A percentile compares a stretch with the other conserved stretches of the same genome.
Conservation (phyloP, 2,113 vertebrate species). For the Plestiodon gilberti region DNA sequence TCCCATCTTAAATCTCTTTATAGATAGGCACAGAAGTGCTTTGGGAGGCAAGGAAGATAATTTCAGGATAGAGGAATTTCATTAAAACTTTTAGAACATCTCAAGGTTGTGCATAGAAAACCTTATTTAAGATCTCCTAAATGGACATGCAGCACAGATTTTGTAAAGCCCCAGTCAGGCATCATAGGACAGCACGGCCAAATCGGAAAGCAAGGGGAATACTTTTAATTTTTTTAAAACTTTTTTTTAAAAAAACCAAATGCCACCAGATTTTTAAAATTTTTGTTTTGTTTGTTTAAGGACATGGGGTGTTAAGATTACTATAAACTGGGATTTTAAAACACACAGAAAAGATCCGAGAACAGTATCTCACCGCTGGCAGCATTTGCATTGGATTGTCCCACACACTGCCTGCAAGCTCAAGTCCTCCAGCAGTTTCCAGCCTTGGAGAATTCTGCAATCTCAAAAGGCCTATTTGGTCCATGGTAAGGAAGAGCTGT, state of each 20-base stretch:
- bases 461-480: constrained; percentile 70
- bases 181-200: constrained; percentile 38
- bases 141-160: constrained; percentile 68
- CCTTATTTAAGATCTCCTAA: constrained; percentile 66
- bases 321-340: constrained; percentile 25
- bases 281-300: not conserved
- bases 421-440: constrained; percentile 27
- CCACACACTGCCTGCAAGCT: constrained; percentile 8
- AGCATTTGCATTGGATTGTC: constrained; percentile 49
- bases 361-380: constrained; percentile 32
- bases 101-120: constrained; percentile 71
- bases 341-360: constrained; percentile 6
- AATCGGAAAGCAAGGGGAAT: constrained; percentile 27
- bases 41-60: constrained; percentile 49
- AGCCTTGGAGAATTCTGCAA: constrained; percentile 35
- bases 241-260: constrained; percentile 46
- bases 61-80: constrained; percentile 34
- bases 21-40: constrained; percentile 38
- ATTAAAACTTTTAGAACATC: constrained; percentile 54
- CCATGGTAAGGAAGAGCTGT: constrained; percentile 48
- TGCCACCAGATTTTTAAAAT: constrained; percentile 17
- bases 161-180: constrained; percentile 52
- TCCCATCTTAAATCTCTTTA: constrained; percentile 58
- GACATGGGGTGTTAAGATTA: constrained; percentile 14
- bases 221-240: too few species aligned